Evolutionary conservation across 2,113 vertebrate species (phyloP).

Genomic region (Artemisiospiza belli): DNA sequence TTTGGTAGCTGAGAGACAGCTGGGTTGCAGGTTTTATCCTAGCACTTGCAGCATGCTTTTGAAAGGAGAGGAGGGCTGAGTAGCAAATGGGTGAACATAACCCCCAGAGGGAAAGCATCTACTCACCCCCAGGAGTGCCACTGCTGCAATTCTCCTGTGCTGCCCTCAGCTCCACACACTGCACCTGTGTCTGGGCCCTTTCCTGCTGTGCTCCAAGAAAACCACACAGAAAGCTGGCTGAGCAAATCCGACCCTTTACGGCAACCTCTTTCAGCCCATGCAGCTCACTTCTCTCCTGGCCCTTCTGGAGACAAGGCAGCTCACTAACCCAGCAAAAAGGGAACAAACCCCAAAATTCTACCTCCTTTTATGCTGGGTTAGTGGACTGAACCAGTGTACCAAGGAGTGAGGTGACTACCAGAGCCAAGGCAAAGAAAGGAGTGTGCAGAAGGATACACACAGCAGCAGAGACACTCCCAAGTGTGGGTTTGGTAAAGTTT

Average conservation of each 20-base stretch:
- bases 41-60: not conserved
- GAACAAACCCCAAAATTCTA: not conserved
- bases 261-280: not conserved
- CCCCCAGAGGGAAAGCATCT: not conserved
- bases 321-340: not conserved
- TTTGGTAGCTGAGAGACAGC: conserved; percentile 47
- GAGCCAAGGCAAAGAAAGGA: not conserved
- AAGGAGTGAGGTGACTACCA: not conserved
- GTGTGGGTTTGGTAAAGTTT: not conserved
- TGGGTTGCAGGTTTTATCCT: not conserved
- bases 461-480: not conserved
- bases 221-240: not conserved
- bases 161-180: not conserved
- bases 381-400: accelerated
- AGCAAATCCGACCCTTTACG: not conserved
- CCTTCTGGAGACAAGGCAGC: not conserved
- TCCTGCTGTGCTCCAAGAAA: not conserved
- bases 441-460: not conserved
- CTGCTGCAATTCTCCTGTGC: not conserved
- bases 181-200: accelerated
- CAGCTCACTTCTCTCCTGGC: not conserved
- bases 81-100: conserved; percentile 10
- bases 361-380: not conserved
- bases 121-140: not conserved
- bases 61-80: not conserved